Percentiles rank a stretch among this genome's conserved stretches.
phyloP scores from a whole-genome alignment of 2,797 vertebrate species.

The Galagoides demidoff region DNA sequence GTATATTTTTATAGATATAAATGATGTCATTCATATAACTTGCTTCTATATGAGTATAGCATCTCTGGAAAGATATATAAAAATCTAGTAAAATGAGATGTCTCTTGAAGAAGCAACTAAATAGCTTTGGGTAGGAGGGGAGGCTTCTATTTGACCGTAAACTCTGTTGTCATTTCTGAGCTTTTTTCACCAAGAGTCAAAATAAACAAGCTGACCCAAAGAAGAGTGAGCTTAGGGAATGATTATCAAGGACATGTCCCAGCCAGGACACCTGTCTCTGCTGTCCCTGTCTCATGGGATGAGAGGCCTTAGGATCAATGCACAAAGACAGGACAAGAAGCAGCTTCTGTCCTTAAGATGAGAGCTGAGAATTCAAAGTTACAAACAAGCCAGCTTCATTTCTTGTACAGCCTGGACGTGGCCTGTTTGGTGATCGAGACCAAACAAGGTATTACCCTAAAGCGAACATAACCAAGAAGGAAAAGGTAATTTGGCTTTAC shows the following conservation, averaged over 20 bases:
- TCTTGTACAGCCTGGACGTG: not conserved
- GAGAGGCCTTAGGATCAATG: not conserved
- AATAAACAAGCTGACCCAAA: not conserved
- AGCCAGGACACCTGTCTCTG: not conserved
- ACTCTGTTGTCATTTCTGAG: not conserved
- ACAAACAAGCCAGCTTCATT: not conserved
- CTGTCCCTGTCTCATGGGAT: not conserved
- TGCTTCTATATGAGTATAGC: not conserved
- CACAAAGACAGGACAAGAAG: not conserved
- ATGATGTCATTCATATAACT: not conserved
- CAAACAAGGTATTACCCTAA: not conserved
- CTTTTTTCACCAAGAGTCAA: not conserved
- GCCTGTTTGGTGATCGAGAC: no score
- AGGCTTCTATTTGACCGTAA: not conserved
- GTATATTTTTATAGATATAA: not conserved
- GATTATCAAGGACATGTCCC: no score
- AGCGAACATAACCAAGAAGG: not conserved
- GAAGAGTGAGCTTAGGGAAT: not conserved
- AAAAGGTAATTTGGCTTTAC: slow-evolving; percentile 79
- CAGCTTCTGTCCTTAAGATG: not conserved
- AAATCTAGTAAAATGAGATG: not conserved
- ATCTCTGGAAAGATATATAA: not conserved
- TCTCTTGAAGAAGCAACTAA: not conserved
- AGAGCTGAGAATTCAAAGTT: not conserved
- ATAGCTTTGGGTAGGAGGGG: not conserved